Base-by-base conservation (phyloP, 2,888 invertebrate species). In the Caenorhabditis sp. region DNA sequence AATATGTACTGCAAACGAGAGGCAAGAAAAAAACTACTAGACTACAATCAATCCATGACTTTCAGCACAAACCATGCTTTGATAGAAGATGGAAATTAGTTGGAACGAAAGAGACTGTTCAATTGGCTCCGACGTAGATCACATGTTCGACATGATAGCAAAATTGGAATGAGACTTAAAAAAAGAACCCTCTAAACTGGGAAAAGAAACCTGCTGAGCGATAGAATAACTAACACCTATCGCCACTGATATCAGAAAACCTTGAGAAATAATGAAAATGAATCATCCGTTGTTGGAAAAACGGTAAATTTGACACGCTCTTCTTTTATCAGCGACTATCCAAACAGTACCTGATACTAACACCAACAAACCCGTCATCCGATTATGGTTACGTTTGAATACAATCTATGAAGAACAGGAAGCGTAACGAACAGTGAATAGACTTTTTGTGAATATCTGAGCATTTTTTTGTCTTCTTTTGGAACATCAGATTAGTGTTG, bases 1-100 rank as follows among this genome's bases (percentile, higher is more conserved):
- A 51, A 70, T 69, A 63, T 54, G 70, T 63, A 63, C 56, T 79
- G 51, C 41, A 41, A 54, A 54, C 22, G 44, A 35, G 75, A 41
- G 56, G 31, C 16, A 54, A 19, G 7, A 68, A 68, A 68, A 69
- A n/a, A 69, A 66, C 7, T 14, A 66, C 66, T 66, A 63, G 44
- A 63, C 63, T 63, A 63, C 63, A 63, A 22, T 44, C 12, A 28
- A 7, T 31, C 44, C 26, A 22, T 63, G 63, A 63, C 16, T 47
- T 28, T 28, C 22, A 41, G 38, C 63, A 63, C 63, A 63, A 63
- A 63, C 44, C 63, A 44, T 44, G 63, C 22, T 63, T 63, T 63
- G 44, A 28, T 63, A 26, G 5, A 28, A 28, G 28, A 26, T 47
- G 28, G 28, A n/a, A 31, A 44, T 4, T 8, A 16, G 19, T 38